phyloP scores from a whole-genome alignment of 2,113 vertebrate genomes.

The Mungos mungo region DNA sequence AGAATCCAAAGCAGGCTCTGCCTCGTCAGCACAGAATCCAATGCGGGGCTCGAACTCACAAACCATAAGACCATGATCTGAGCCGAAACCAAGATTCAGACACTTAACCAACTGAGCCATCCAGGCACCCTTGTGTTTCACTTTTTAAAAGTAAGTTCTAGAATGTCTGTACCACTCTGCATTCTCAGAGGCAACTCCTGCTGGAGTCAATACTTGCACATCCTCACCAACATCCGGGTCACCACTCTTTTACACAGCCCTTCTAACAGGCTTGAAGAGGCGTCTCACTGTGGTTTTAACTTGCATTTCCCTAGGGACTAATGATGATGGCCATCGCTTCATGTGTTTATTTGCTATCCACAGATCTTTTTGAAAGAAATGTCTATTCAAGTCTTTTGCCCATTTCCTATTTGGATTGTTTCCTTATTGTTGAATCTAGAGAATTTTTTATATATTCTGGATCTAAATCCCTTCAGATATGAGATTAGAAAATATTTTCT shows the following conservation, averaged over 20 bases:
- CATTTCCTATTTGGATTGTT: neutral
- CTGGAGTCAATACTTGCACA: neutral
- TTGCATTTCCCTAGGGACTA: neutral
- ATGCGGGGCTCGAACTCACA: too few relatives aligned
- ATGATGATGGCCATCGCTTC: neutral
- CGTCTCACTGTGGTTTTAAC: neutral
- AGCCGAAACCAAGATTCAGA: too few relatives aligned
- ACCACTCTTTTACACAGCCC: neutral
- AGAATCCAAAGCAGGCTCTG: too few relatives aligned
- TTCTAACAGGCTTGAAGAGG: neutral
- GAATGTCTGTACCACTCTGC: neutral
- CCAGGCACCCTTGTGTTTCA: neutral
- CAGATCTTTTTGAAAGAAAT: neutral
- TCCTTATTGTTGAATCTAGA: neutral
- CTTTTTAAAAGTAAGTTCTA: neutral
- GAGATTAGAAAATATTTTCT: neutral
- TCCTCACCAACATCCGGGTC: neutral
- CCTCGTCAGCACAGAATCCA: too few relatives aligned
- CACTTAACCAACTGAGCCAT: too few relatives aligned
- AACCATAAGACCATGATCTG: too few relatives aligned
- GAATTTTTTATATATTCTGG: neutral
- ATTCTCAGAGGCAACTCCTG: neutral
- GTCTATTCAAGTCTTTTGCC: neutral
- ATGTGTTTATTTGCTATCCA: neutral
- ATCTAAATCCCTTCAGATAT: neutral